These are phyloP conservation scores for Philereme vetulata DNA, from an alignment of 2,888 invertebrate species.

Conservation along the genomic window DNA sequence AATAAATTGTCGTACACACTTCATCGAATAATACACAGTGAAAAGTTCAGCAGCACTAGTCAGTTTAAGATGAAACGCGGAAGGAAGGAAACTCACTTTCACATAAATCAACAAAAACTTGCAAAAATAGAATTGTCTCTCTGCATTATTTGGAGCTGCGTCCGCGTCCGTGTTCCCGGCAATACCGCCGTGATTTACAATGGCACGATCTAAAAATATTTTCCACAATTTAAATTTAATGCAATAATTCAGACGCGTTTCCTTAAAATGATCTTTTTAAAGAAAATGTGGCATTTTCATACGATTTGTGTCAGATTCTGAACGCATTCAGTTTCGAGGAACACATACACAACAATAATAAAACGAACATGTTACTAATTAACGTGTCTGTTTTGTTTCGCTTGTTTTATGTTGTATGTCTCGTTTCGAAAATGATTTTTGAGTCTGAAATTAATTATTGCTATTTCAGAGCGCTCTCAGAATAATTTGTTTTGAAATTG, in stretches of 20 bases:
- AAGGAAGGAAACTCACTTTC: neutral
- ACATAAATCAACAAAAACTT: slow-evolving; percentile 19
- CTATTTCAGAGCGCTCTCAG: no score
- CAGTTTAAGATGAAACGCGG: no score
- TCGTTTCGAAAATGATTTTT: no score
- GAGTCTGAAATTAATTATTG: no score
- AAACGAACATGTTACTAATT: slow-evolving; percentile 3
- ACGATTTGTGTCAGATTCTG: slow-evolving; percentile 9
- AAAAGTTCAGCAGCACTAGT: no score
- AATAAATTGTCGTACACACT: no score
- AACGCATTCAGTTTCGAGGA: slow-evolving; percentile 1
- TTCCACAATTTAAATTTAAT: slow-evolving; percentile 42
- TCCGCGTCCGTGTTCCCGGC: slow-evolving; percentile 10
- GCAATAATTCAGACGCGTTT: slow-evolving; percentile 41
- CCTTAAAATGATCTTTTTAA: slow-evolving; percentile 13
- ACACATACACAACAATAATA: neutral
- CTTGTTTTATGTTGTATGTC: no score
- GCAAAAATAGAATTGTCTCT: slow-evolving; percentile 16
- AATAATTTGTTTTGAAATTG: no score
- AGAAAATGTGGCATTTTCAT: slow-evolving; percentile 1
- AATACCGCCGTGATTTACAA: slow-evolving; percentile 30
- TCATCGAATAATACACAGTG: no score
- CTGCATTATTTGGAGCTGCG: slow-evolving; percentile 17
- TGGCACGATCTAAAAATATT: slow-evolving; percentile 36
- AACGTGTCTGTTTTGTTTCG: neutral